Conservation (phyloP, 2,888 invertebrate genomes). For the Eubasilissa splendida region DNA sequence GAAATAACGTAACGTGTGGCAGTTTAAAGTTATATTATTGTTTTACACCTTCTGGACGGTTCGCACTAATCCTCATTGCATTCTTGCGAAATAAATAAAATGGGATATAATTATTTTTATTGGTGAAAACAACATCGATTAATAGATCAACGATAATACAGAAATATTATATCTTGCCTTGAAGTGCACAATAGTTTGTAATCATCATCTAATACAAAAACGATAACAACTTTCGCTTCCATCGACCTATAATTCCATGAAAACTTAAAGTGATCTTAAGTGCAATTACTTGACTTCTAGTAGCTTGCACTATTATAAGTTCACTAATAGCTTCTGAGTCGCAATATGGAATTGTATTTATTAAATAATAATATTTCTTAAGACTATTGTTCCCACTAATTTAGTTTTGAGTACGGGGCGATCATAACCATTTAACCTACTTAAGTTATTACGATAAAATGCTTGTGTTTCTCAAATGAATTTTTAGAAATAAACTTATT, state of each 20-base stretch:
- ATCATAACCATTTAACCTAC: too few species aligned
- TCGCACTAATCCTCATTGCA: background rate
- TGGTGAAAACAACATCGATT: background rate
- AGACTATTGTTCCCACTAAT: too few species aligned
- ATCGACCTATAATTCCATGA: background rate
- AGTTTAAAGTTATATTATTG: too few species aligned
- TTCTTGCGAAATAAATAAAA: slow-evolving; percentile 4
- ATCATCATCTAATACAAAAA: slow-evolving; percentile 11
- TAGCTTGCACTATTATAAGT: background rate
- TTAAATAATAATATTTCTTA: too few species aligned
- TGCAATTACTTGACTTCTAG: background rate
- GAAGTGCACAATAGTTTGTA: background rate
- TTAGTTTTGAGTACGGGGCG: too few species aligned
- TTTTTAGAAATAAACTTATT: too few species aligned
- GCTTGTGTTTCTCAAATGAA: too few species aligned
- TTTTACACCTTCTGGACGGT: too few species aligned
- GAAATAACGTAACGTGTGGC: too few species aligned
- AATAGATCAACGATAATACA: slow-evolving; percentile 15
- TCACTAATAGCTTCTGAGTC: background rate
- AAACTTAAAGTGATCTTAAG: background rate
- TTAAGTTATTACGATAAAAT: too few species aligned
- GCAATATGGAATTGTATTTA: background rate
- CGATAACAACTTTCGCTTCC: slow-evolving; percentile 27
- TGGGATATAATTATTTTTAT: slow-evolving; percentile 15
- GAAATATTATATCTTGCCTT: slow-evolving; percentile 4